Evolutionary conservation across 2,113 vertebrate species (phyloP).

Genomic region (Salvator merianae): DNA sequence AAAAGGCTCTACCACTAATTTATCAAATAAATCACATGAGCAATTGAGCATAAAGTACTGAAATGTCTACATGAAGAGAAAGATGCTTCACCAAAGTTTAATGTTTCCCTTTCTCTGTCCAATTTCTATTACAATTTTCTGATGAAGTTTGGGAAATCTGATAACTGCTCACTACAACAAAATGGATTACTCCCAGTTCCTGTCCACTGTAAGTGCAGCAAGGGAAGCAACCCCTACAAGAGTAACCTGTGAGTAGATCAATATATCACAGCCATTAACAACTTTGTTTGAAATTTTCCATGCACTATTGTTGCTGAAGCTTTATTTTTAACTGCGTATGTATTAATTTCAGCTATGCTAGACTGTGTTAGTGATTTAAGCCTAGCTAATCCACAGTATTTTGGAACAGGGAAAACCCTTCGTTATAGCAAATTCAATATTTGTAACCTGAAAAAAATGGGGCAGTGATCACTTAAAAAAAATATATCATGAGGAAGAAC

Average conservation of each 20-base stretch:
- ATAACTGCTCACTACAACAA: neutral
- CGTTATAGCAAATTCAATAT: too few relatives aligned
- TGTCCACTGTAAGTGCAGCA: conserved; percentile 79
- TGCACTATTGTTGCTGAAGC: neutral
- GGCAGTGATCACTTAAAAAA: too few relatives aligned
- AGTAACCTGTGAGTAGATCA: conserved; percentile 74
- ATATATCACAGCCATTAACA: neutral
- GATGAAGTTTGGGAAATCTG: neutral
- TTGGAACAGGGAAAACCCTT: too few relatives aligned
- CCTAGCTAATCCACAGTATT: too few relatives aligned
- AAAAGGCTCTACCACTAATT: neutral
- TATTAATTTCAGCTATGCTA: too few relatives aligned
- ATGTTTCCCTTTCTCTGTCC: neutral
- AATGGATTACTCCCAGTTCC: conserved; percentile 83
- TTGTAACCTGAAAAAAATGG: too few relatives aligned
- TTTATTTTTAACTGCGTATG: neutral
- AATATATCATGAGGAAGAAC: too few relatives aligned
- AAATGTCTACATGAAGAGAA: neutral
- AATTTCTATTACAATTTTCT: neutral
- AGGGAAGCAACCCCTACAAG: conserved; percentile 75
- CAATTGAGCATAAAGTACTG: neutral
- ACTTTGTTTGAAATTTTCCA: neutral
- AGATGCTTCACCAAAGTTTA: neutral
- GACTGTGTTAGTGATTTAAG: too few relatives aligned
- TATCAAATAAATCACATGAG: neutral